phyloP scores from a whole-genome alignment of 2,797 vertebrate species.

The Muscicapa comitata region DNA sequence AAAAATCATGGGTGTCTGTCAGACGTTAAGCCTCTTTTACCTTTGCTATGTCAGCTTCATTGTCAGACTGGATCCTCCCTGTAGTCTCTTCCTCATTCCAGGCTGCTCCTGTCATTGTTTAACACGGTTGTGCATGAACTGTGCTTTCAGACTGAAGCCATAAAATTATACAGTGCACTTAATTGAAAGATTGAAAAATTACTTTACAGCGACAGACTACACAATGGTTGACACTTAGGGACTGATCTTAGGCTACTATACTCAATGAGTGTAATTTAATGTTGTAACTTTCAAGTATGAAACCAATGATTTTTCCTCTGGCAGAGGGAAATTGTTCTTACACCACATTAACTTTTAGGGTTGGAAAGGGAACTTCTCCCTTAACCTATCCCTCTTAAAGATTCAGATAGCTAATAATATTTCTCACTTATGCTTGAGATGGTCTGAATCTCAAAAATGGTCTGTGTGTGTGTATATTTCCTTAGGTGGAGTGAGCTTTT shows the following conservation, averaged over 20 bases:
- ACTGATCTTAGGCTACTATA: conserved; percentile 22
- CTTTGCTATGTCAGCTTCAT: neutral
- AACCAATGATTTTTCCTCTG: conserved; percentile 30
- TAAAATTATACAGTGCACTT: conserved; percentile 38
- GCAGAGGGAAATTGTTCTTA: conserved; percentile 11
- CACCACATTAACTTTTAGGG: conserved; percentile 27
- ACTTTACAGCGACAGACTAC: conserved; percentile 3
- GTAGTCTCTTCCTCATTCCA: conserved; percentile 48
- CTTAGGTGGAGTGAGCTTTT: neutral
- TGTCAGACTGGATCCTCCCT: conserved; percentile 42
- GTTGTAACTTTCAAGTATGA: conserved; percentile 2
- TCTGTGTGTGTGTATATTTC: neutral
- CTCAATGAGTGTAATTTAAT: neutral
- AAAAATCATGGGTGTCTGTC: conserved; percentile 42
- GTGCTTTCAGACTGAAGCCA: neutral
- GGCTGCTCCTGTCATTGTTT: conserved; percentile 42
- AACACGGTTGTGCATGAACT: neutral
- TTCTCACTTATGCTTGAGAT: neutral
- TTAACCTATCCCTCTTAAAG: neutral
- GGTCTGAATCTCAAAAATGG: neutral
- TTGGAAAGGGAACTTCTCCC: neutral
- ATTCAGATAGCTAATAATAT: neutral
- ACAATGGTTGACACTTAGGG: conserved; percentile 25
- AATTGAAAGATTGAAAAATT: conserved; percentile 60
- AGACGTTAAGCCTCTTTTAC: conserved; percentile 2